A percentile compares a stretch with the other conserved stretches of the same genome.
Conservation (phyloP, 2,888 invertebrate genomes). For the Tachina fera region DNA sequence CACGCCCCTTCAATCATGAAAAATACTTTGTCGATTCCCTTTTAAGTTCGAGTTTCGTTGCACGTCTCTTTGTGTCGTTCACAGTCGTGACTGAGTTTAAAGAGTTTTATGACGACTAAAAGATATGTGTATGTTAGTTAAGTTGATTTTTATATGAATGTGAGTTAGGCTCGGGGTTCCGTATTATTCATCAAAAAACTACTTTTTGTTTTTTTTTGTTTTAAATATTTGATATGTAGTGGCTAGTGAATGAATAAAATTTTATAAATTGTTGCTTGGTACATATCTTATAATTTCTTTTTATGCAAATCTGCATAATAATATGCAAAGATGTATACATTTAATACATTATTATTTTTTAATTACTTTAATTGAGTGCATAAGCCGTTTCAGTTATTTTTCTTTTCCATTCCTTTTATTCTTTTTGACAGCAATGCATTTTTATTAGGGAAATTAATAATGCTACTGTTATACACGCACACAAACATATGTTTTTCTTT, state of each 20-base stretch:
- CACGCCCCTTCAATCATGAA: conserved; percentile 70
- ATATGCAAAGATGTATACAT: not conserved
- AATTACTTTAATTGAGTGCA: conserved; percentile 45
- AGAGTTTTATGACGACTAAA: conserved; percentile 62
- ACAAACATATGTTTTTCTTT: conserved; percentile 22
- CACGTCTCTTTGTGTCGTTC: conserved; percentile 68
- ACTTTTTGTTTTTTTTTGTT: conserved; percentile 30
- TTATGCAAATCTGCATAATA: conserved; percentile 2
- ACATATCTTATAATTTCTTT: conserved; percentile 19
- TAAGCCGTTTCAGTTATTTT: conserved; percentile 39
- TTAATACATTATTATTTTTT: conserved; percentile 23
- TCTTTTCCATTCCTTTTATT: conserved; percentile 41
- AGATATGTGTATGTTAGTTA: conserved; percentile 55
- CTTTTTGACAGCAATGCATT: conserved; percentile 61
- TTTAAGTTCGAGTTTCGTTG: conserved; percentile 70
- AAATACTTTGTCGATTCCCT: conserved; percentile 57
- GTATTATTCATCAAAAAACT: conserved; percentile 59
- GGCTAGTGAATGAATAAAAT: conserved; percentile 8
- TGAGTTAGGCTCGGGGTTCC: conserved; percentile 43
- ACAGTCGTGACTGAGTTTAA: conserved; percentile 63
- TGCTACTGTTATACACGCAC: conserved; percentile 2
- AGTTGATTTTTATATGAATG: conserved; percentile 45
- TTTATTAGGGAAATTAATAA: conserved; percentile 33
- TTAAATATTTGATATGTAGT: conserved; percentile 4
- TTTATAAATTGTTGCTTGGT: not conserved